Base-by-base conservation (phyloP, 2,888 invertebrate genomes). In the Xanthia togata region DNA sequence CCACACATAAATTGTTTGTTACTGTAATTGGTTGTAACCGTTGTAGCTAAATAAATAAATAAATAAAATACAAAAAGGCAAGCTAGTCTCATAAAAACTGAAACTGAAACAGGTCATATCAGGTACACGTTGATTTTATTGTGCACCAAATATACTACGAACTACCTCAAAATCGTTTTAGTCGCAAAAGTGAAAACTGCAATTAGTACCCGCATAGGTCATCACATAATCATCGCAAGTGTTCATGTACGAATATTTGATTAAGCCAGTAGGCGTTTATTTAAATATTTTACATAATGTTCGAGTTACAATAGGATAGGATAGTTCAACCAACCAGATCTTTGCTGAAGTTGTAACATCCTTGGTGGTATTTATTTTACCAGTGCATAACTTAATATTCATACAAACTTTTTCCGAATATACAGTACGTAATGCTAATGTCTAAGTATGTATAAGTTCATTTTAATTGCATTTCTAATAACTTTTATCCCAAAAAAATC, bases 181-280 rank as follows among this genome's bases (percentile, higher is more conserved):
- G 55, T 55, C 23, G 26, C 68, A 83, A 78, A 81, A 83, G 81
- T 72, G 81, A 81, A 81, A 83, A 55, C 35, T 17, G 20, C 47
- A 71, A 71, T 78, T 55, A 83, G 44, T 44, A 17, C 83, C 79
- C 59, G 78, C 70, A 83, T 47, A 35, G 23, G 47, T 62, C 50
- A 71, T 47, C 50, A n/a, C 2, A 53, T 71, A 77, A 59, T 47
- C 57, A 71, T 50, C 55, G 53, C 59, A 41, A 68, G 55, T 55
- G 47, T 60, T 64, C 31, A 41, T 17, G 26, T 59, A 59, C 31
- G 35, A 83, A 68, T 63, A 3, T 60, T 83, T 83, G 50, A 70
- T 38, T 57, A 44, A 38, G 12, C 62, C 41, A 68, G 26, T 20
- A 57, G 1, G 17, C 35, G 20, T 31, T 35, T 50, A 8, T 62